Percentiles rank a stretch among this genome's conserved stretches.
These are phyloP conservation scores for Stegodyphus dumicola DNA, from an alignment of 1,140 invertebrate species.

Conservation along the genomic window DNA sequence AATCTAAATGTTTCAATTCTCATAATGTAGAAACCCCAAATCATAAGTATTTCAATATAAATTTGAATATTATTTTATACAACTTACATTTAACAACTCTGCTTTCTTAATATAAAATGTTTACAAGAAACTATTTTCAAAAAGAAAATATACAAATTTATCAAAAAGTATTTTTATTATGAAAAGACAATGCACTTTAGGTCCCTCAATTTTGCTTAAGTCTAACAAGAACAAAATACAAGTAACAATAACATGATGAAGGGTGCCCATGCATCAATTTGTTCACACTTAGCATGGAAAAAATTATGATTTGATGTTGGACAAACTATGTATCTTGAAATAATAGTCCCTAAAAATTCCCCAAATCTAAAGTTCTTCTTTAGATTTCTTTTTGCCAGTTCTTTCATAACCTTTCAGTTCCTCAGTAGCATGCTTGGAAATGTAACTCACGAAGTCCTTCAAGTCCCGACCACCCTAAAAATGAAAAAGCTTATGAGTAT, in stretches of 20 bases:
- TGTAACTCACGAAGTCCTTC: conserved; percentile 96
- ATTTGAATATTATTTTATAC: too few species aligned
- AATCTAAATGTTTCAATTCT: too few species aligned
- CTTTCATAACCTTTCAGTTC: conserved; percentile 90
- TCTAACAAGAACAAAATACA: neutral
- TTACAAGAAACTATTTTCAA: too few species aligned
- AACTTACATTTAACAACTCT: too few species aligned
- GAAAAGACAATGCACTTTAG: conserved; percentile 43
- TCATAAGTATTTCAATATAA: too few species aligned
- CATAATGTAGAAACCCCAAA: too few species aligned
- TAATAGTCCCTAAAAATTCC: conserved; percentile 17
- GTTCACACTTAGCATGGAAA: conserved; percentile 31
- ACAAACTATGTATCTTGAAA: conserved; percentile 25
- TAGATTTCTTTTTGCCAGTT: conserved; percentile 81
- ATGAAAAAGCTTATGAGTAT: conserved; percentile 58
- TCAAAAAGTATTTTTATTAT: conserved; percentile 40
- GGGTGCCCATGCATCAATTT: conserved; percentile 13
- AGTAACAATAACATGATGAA: conserved; percentile 28
- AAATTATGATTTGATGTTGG: conserved; percentile 31
- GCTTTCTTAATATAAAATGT: too few species aligned
- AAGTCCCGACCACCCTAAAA: conserved; percentile 88
- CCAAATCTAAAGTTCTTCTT: conserved; percentile 13
- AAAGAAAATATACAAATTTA: neutral
- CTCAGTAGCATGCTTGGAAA: conserved; percentile 90
- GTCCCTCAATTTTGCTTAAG: conserved; percentile 33